Evolutionary conservation across 2,113 vertebrate genomes (phyloP).

Genomic region (Arizona elegans): DNA sequence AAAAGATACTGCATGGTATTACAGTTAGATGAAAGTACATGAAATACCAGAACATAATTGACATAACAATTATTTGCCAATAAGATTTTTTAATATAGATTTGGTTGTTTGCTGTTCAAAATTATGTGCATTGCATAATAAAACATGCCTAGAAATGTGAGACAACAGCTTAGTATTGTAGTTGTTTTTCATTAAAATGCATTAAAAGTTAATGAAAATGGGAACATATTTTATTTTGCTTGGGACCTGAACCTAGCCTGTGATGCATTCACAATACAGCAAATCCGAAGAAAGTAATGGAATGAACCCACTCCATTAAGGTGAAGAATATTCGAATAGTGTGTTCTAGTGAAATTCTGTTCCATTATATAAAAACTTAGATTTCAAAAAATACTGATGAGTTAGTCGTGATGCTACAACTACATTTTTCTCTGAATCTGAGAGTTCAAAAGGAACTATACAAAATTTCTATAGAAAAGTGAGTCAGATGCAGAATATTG

Average conservation of each 20-base stretch:
- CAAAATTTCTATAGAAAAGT: neutral
- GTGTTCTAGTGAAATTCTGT: neutral
- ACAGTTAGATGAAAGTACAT: neutral
- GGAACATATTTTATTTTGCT: neutral
- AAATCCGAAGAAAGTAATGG: neutral
- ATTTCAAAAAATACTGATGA: neutral
- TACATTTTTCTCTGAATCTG: neutral
- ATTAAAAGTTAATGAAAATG: neutral
- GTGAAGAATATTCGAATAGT: neutral
- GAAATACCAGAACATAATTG: neutral
- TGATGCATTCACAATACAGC: neutral
- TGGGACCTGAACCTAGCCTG: neutral
- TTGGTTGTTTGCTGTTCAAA: neutral
- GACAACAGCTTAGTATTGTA: neutral
- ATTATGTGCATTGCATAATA: neutral
- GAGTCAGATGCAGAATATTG: neutral
- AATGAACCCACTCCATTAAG: neutral
- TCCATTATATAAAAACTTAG: neutral
- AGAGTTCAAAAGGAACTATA: neutral
- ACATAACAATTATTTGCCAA: neutral
- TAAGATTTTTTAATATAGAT: constrained; percentile 5
- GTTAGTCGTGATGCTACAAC: neutral
- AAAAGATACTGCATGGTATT: neutral
- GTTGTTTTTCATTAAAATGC: neutral
- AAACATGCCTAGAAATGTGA: neutral